Evolutionary conservation across 2,113 vertebrate genomes (phyloP).

Genomic region (Spea bombifrons): DNA sequence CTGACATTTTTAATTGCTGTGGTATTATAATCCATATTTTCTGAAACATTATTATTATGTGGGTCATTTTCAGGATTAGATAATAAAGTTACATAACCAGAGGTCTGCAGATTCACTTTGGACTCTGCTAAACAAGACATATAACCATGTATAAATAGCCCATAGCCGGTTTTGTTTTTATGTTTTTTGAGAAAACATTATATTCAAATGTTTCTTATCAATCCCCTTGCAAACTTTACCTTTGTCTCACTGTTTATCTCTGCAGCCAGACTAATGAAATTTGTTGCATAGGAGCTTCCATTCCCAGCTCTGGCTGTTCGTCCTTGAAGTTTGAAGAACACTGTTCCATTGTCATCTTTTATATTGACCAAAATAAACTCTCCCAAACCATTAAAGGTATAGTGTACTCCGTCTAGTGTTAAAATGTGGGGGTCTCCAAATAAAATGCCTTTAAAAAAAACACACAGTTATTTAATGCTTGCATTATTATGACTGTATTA

Average conservation of each 20-base stretch:
- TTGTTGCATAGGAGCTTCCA: constrained; percentile 45
- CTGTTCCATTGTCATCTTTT: constrained; percentile 43
- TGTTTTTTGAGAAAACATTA: too few relatives aligned
- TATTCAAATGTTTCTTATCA: too few relatives aligned
- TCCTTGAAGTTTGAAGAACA: constrained; percentile 41
- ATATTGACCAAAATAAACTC: constrained; percentile 45
- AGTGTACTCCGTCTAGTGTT: constrained; percentile 45
- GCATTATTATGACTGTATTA: not conserved
- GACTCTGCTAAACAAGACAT: too few relatives aligned
- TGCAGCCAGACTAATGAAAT: constrained; percentile 50
- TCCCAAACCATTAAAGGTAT: constrained; percentile 51
- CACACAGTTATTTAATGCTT: not conserved
- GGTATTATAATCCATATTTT: too few relatives aligned
- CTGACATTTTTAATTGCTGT: too few relatives aligned
- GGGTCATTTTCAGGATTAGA: too few relatives aligned
- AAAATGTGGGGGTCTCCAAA: constrained; percentile 50
- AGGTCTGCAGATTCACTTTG: too few relatives aligned
- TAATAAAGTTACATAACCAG: too few relatives aligned
- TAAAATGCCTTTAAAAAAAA: constrained; percentile 24
- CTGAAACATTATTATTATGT: too few relatives aligned
- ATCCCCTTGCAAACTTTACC: constrained; percentile 11
- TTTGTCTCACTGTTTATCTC: constrained; percentile 23
- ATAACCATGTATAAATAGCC: too few relatives aligned
- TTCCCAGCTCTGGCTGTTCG: constrained; percentile 48
- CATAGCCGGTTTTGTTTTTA: too few relatives aligned